Conservation (phyloP, 2,888 invertebrate genomes). For the Megastigmus dorsalis region DNA sequence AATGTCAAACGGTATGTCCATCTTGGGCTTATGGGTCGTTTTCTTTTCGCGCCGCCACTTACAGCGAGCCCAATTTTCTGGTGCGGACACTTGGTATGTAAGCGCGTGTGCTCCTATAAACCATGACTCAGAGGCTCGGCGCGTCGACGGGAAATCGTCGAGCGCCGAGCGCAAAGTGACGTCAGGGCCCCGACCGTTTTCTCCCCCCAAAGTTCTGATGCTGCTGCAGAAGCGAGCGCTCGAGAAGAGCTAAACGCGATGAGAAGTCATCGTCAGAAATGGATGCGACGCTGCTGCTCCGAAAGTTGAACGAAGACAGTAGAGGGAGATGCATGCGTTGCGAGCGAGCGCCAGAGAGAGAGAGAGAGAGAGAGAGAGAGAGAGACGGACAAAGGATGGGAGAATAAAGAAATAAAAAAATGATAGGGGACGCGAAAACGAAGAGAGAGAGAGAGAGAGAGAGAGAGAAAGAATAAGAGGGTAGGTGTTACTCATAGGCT, state of each 20-base stretch:
- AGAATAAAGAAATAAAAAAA: no score
- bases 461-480: no score
- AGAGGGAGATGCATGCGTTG: neutral
- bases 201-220: constrained; percentile 56
- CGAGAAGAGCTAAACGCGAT: no score
- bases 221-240: neutral
- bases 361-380: neutral
- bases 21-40: no score
- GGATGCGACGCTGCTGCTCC: neutral
- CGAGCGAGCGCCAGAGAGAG: neutral
- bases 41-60: no score
- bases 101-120: neutral
- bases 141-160: constrained; percentile 61
- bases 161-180: constrained; percentile 62
- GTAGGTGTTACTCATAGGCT: no score
- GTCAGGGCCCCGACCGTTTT: constrained; percentile 61
- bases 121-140: constrained; percentile 71
- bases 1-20: no score
- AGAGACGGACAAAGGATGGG: neutral
- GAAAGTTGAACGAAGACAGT: no score
- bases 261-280: constrained; percentile 22
- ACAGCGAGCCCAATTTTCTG: no score
- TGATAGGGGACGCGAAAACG: no score
- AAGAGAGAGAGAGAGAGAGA: no score
- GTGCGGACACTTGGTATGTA: no score